Conservation (phyloP, 92 coral and sea anemone genomes). For the Palythoa caribaeorum region DNA sequence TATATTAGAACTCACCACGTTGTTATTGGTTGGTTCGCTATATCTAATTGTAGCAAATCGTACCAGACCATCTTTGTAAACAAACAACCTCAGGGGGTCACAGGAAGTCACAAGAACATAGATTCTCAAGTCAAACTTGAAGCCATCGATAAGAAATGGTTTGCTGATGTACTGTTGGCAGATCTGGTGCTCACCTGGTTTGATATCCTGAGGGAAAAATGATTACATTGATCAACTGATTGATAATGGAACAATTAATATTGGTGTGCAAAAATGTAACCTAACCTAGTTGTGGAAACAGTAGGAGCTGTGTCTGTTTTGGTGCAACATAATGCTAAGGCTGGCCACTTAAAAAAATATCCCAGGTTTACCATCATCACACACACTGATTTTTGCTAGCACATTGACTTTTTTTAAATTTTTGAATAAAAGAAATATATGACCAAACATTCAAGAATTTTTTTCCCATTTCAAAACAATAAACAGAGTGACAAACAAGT, state of each 20-base stretch:
- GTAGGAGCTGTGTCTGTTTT: no score
- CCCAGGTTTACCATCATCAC: no score
- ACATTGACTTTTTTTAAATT: no score
- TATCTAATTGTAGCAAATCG: conserved; percentile 95
- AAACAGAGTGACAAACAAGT: no score
- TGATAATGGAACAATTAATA: background rate
- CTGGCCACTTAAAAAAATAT: no score
- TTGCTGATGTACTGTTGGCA: conserved; percentile 96
- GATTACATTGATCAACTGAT: background rate
- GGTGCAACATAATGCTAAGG: no score
- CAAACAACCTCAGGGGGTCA: conserved; percentile 94
- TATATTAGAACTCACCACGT: conserved; percentile 75
- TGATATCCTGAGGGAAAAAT: conserved; percentile 71
- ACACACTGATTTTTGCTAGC: no score
- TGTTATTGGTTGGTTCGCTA: conserved; percentile 85
- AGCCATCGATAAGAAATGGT: conserved; percentile 98
- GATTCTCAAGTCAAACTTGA: conserved; percentile 92
- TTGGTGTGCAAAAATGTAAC: no score
- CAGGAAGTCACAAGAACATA: conserved; percentile 94
- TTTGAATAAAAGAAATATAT: no score
- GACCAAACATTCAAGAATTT: no score
- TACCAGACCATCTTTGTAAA: conserved; percentile 95
- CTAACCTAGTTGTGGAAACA: no score
- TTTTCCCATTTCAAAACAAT: no score
- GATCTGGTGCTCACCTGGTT: conserved; percentile 97